Base-by-base conservation (phyloP, 2,113 vertebrate genomes). In the Sula dactylatra region DNA sequence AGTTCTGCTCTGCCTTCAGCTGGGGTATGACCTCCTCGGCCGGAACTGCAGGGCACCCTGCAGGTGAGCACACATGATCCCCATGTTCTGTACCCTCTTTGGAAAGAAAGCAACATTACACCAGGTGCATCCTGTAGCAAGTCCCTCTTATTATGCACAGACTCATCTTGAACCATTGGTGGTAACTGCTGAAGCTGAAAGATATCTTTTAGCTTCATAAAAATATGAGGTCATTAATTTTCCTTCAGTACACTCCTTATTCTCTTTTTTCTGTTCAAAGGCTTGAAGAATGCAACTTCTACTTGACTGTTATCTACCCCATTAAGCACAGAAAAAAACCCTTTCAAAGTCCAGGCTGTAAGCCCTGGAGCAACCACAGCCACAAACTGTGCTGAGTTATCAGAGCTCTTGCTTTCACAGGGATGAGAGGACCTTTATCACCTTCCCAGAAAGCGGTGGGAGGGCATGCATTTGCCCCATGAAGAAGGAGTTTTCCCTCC, bases 131-230 rank as follows among this genome's bases (percentile, higher is more conserved):
- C 38, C 59, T 66, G 32, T 18, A 55, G 38, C 32, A 40, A 47
- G 52, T n/a, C 24, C 26, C 50, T 86, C 20, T 76, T 15, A 36
- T 9, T 18, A 36, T 44, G 40, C 17, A 61, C 44, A 64, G 44
- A 24, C 29, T 71, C 24, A 24, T 38, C 47, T 29, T 59, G 61
- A 73, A 42, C 58, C 0, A 0, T 34, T 1, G 0, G 47, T 66
- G 45, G 69, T 31, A 93, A 40, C 26, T 50, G 42, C 55, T 54
- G 34, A 83, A 72, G 55, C 27, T 45, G 55, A 89, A 90, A 61
- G 66, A 27, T n/a, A 44, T 10, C 66, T 73, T 84, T 67, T 13
- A 54, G 26, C 36, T 90, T 55, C 66, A 47, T 55, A 45, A 66
- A 82, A 81, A 62, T 6, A 61, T 1, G 5, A 54, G 15, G 56